Conservation (phyloP, 92 coral and sea anemone genomes). For the Diadumene lineata region DNA sequence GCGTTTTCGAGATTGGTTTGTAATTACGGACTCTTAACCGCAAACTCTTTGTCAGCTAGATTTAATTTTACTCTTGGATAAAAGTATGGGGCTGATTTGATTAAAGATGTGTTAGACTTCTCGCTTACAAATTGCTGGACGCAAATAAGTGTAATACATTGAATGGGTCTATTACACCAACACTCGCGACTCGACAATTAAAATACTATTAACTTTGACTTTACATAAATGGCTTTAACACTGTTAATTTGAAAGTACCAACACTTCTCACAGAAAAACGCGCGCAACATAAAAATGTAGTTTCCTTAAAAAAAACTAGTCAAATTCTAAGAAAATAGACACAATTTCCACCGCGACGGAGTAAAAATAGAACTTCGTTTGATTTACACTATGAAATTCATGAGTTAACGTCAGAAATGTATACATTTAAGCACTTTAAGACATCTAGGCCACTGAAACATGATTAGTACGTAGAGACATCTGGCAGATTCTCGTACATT, state of each 20-base stretch:
- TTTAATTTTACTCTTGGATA: slow-evolving; percentile 23
- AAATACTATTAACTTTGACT: slow-evolving; percentile 81
- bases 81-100: slow-evolving; percentile 30
- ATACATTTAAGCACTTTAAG: slow-evolving; percentile 22
- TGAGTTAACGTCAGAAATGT: slow-evolving; percentile 6
- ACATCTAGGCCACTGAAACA: slow-evolving; percentile 44
- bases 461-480: slow-evolving; percentile 50
- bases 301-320: neutral
- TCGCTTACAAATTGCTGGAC: slow-evolving; percentile 41
- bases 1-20: neutral
- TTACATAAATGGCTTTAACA: slow-evolving; percentile 58
- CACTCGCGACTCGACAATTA: slow-evolving; percentile 63
- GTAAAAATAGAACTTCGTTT: neutral
- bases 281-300: neutral
- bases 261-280: slow-evolving; percentile 1
- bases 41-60: slow-evolving; percentile 28
- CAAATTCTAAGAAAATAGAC: neutral
- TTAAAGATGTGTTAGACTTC: slow-evolving; percentile 35
- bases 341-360: neutral
- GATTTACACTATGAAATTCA: slow-evolving; percentile 5
- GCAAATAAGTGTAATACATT: slow-evolving; percentile 24
- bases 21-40: slow-evolving; percentile 31
- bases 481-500: slow-evolving; percentile 76
- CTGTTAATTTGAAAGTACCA: slow-evolving; percentile 36
- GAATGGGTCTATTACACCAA: slow-evolving; percentile 19